Conservation (phyloP, 2,888 invertebrate species). For the Hyppa rectilinea region DNA sequence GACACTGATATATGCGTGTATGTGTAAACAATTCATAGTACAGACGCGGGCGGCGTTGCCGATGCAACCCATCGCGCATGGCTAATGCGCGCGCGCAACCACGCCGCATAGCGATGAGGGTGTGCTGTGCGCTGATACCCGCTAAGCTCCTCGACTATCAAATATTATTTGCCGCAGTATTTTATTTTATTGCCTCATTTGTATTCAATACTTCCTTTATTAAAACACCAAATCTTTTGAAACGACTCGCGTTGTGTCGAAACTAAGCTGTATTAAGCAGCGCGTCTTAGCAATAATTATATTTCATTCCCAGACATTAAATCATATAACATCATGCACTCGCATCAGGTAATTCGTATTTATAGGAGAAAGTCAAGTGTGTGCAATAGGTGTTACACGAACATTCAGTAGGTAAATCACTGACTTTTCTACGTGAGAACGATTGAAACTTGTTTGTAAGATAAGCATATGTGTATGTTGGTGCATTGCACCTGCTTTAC, state of each 20-base stretch:
- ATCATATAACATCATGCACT: constrained; percentile 63
- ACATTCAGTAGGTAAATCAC: constrained; percentile 54
- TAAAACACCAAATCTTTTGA: constrained; percentile 71
- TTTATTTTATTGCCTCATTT: constrained; percentile 84
- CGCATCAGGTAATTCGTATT: constrained; percentile 70
- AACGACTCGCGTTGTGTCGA: constrained; percentile 53
- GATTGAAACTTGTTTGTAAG: constrained; percentile 39
- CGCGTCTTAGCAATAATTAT: constrained; percentile 58
- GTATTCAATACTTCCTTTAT: constrained; percentile 83
- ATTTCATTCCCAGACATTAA: constrained; percentile 62
- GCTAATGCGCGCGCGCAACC: constrained; percentile 83
- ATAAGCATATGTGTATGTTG: constrained; percentile 36
- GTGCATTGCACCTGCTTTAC: constrained; percentile 4
- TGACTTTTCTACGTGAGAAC: constrained; percentile 50
- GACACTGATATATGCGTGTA: constrained; percentile 74
- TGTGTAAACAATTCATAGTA: constrained; percentile 87
- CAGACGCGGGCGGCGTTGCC: constrained; percentile 69
- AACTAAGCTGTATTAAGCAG: constrained; percentile 58
- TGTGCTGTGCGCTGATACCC: constrained; percentile 73
- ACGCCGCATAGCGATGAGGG: constrained; percentile 85
- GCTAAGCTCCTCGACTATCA: constrained; percentile 78
- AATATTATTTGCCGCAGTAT: constrained; percentile 79
- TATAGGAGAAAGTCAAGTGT: constrained; percentile 72
- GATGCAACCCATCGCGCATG: constrained; percentile 82
- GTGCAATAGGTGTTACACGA: constrained; percentile 45